Evolutionary conservation across 2,113 vertebrate genomes (phyloP).

Genomic region (Calyptomena viridis): DNA sequence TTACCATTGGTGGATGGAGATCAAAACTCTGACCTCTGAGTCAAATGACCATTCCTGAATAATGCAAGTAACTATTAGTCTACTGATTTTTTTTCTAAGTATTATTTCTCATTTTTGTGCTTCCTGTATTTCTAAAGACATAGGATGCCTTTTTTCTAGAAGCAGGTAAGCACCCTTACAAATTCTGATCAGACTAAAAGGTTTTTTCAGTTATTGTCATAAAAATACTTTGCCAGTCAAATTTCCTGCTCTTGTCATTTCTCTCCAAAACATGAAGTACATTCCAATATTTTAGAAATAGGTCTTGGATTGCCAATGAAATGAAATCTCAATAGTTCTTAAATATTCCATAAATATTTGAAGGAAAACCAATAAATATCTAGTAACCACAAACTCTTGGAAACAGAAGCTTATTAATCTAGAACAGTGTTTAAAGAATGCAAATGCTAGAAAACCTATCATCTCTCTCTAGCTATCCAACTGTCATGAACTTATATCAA

Average conservation of each 20-base stretch:
- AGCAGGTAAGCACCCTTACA: not conserved
- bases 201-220: not conserved
- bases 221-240: not conserved
- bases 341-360: not conserved
- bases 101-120: not conserved
- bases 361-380: not conserved
- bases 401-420: not conserved
- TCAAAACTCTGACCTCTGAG: not conserved
- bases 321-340: not conserved
- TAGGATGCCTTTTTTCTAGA: not conserved
- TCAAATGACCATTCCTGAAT: not conserved
- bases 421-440: not conserved
- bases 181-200: not conserved
- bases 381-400: not conserved
- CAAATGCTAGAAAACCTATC: not conserved
- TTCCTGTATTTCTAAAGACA: not conserved
- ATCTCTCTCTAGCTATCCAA: not conserved
- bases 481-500: not conserved
- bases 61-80: not conserved
- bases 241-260: not conserved
- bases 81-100: not conserved
- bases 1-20: not conserved
- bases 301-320: not conserved
- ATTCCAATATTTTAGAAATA: not conserved
- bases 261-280: not conserved